Percentiles rank a stretch among this genome's conserved stretches.
These are phyloP conservation scores for Odontophorus gujanensis DNA, from an alignment of 2,113 vertebrate species.

Conservation along the genomic window DNA sequence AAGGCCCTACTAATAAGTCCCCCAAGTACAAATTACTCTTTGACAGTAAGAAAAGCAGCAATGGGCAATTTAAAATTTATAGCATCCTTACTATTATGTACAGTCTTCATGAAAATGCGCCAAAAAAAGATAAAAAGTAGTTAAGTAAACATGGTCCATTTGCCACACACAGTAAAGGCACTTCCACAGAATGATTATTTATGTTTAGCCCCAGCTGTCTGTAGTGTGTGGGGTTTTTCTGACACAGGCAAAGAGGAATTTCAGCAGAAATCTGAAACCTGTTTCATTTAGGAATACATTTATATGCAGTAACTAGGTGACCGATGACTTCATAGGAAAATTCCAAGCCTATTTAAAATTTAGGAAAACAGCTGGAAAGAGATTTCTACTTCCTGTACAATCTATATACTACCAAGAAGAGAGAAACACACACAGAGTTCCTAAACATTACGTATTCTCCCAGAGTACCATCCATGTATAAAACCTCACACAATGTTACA, in stretches of 20 bases:
- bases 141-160: neutral
- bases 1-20: constrained; percentile 9
- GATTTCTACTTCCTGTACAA: constrained; percentile 4
- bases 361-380: neutral
- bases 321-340: constrained; percentile 46
- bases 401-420: neutral
- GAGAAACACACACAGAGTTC: neutral
- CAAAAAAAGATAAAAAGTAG: constrained; percentile 3
- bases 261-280: constrained; percentile 77
- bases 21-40: constrained; percentile 2
- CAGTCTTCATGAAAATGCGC: neutral
- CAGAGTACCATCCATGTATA: neutral
- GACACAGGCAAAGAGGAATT: constrained; percentile 61
- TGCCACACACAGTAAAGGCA: constrained; percentile 10
- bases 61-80: constrained; percentile 35
- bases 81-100: neutral
- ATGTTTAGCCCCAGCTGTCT: constrained; percentile 56
- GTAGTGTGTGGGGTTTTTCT: constrained; percentile 53
- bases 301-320: constrained; percentile 30
- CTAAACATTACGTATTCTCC: neutral
- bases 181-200: constrained; percentile 1
- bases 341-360: constrained; percentile 11
- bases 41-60: constrained; percentile 10
- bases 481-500: neutral
- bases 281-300: constrained; percentile 71